Conservation (phyloP, 2,797 vertebrate genomes). For the Coccyzus lansbergi region DNA sequence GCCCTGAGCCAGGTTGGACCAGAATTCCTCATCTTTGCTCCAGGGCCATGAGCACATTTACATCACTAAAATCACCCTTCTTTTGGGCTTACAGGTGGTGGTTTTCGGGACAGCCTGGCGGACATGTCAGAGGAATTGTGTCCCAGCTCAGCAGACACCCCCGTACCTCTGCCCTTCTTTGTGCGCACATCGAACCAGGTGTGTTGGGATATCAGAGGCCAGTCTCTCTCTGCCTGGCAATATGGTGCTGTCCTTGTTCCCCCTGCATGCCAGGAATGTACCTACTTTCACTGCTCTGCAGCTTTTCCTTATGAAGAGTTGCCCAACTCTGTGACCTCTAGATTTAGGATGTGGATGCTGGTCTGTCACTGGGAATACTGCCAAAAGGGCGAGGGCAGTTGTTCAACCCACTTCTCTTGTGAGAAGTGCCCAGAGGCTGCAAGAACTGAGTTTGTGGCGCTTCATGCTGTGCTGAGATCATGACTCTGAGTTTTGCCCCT, state of each 20-base stretch:
- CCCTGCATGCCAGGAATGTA: neutral
- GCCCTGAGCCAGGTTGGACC: neutral
- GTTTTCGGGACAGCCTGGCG: constrained; percentile 95
- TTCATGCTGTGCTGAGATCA: neutral
- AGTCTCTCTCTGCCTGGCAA: neutral
- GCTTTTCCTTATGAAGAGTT: neutral
- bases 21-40: neutral
- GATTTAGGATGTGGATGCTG: neutral
- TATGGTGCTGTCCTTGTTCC: neutral
- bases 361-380: neutral
- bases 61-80: neutral
- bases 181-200: constrained; percentile 93
- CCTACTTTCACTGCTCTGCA: neutral
- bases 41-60: neutral
- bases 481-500: constrained; percentile 3
- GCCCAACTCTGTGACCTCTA: neutral
- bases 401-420: neutral
- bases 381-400: no score
- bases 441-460: neutral
- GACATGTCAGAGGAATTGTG: constrained; percentile 99
- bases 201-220: neutral
- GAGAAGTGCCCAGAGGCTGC: neutral
- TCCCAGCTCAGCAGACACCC: constrained; percentile 92
- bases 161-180: constrained; percentile 94
- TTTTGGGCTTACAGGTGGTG: constrained; percentile 82